These are phyloP conservation scores for Emydura subglobosa DNA, from an alignment of 2,113 vertebrate genomes.

Conservation along the genomic window DNA sequence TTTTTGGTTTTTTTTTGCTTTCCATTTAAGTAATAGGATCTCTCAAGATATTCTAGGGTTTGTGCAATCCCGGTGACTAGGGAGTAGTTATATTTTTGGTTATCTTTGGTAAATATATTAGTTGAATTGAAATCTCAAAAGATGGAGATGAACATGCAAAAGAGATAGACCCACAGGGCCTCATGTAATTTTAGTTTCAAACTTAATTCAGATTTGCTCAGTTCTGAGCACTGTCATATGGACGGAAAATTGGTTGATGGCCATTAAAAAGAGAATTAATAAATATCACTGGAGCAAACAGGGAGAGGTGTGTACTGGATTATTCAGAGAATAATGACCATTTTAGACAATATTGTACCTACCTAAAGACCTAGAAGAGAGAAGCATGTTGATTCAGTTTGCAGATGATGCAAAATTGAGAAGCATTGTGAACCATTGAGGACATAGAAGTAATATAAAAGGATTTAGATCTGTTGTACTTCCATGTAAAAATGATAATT, in stretches of 20 bases:
- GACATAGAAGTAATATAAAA: not conserved
- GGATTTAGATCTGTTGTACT: not conserved
- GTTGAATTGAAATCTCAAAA: not conserved
- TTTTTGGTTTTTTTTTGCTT: not conserved
- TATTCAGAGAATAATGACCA: not conserved
- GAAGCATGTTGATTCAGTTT: not conserved
- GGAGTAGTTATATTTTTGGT: not conserved
- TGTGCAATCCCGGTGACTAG: not conserved
- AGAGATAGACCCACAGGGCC: not conserved
- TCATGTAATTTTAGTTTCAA: not conserved
- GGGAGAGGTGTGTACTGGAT: not conserved
- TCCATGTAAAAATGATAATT: constrained; percentile 23
- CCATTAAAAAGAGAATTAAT: not conserved
- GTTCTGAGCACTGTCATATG: not conserved
- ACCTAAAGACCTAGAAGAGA: not conserved
- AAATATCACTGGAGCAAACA: not conserved
- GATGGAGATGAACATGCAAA: not conserved
- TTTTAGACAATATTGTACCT: not conserved
- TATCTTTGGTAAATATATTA: not conserved
- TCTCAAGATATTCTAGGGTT: not conserved
- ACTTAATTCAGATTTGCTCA: not conserved
- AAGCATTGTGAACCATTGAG: not conserved
- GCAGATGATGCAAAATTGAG: not conserved
- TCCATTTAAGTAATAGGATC: not conserved
- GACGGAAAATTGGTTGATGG: not conserved